Evolutionary conservation across 2,113 vertebrate species (phyloP), one percentile per base, ranked within the genome.

Genomic region (Periophthalmus modestus): DNA sequence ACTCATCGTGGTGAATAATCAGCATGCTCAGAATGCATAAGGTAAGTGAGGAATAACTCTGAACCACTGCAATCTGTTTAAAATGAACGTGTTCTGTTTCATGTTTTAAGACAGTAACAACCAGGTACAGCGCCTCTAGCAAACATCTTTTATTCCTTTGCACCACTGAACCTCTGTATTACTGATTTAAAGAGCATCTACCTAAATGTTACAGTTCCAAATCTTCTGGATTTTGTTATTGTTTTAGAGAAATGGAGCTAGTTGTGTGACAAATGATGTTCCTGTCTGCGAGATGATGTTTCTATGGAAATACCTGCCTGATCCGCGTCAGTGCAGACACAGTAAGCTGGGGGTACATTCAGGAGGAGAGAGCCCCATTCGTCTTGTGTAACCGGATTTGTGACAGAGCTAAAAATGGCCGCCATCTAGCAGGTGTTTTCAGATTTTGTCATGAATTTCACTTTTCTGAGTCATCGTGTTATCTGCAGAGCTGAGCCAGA

Each of bases 331-430:
- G 18, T 19, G 34, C 18, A 11, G 34, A 65, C 43, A 18, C 11
- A 4, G 62, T 65, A 21, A 65, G 33, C 19, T 1, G 34, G 1
- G 34, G 18, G 34, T 19, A 12, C 39, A 43, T 65, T 43, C 62
- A 21, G 62, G 19, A 13, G 62, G 33, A 43, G 62, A 34, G 62
- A 18, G 62, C 36, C 62, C 62, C 62, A 43, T 65, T 65, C 62
- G 34, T 65, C 62, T 65, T 65, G 34, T 5, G 62, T 65, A 65
- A 65, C 62, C 34, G 18, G 34, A 65, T 65, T 65, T 65, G 62
- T 65, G 34, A 65, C 62, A 65, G 62, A 65, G 62, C 62, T 65
- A 65, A 39, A 65, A 65, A 65, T 39, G 16, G 62, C 34, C 34
- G 34, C 10, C 18, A 34, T 43, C 62, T 43, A 3, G 62, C 62